Evolutionary conservation across 2,888 invertebrate genomes (phyloP).

Genomic region (Ophion ventricosus): DNA sequence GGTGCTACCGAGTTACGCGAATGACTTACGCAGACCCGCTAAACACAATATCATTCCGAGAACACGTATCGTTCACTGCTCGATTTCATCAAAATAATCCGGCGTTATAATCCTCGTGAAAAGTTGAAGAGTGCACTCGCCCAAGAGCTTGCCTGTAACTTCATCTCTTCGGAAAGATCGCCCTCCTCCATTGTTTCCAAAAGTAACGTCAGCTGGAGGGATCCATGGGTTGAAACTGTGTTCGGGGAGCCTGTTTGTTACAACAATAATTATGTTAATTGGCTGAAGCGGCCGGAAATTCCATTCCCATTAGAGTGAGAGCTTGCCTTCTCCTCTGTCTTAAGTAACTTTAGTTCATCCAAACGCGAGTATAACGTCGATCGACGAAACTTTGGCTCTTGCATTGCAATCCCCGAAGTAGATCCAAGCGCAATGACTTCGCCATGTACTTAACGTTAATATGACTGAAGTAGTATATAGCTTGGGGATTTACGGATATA

Average conservation of each 20-base stretch:
- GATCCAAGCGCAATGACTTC: constrained; percentile 59
- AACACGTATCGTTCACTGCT: background rate
- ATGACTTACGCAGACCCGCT: background rate
- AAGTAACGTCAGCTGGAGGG: constrained; percentile 3
- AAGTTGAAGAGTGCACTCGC: constrained; percentile 30
- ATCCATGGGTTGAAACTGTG: constrained; percentile 29
- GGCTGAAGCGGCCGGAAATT: constrained; percentile 55
- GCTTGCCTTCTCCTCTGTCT: constrained; percentile 11
- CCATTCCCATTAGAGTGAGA: constrained; percentile 63
- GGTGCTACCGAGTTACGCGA: no score
- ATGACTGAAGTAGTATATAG: constrained; percentile 51
- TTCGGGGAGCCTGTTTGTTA: constrained; percentile 61
- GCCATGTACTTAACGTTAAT: constrained; percentile 62
- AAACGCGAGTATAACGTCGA: constrained; percentile 41
- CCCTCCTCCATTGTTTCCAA: constrained; percentile 4
- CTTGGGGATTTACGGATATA: constrained; percentile 51
- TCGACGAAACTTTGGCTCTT: constrained; percentile 61
- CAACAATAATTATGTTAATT: constrained; percentile 69
- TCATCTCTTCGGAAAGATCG: background rate
- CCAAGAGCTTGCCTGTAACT: background rate
- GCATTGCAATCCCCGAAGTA: constrained; percentile 36
- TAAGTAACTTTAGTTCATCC: constrained; percentile 44
- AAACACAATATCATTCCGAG: background rate
- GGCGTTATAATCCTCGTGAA: constrained; percentile 50
- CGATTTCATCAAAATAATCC: constrained; percentile 40